These are phyloP conservation scores for Synanceia verrucosa DNA, from an alignment of 2,797 vertebrate genomes.

Conservation along the genomic window DNA sequence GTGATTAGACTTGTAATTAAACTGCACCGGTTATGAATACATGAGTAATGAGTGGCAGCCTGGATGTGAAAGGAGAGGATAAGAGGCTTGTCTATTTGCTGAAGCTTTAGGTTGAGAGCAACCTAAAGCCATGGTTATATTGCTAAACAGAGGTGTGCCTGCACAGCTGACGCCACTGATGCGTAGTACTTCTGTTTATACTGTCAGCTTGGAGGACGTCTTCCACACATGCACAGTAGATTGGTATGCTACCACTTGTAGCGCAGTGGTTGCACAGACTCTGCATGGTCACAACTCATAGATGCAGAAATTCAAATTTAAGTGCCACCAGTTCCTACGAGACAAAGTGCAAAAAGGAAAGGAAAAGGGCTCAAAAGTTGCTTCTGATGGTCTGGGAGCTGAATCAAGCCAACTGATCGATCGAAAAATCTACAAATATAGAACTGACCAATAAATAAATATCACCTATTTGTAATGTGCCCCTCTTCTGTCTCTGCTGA, in stretches of 20 bases:
- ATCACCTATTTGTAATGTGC: neutral
- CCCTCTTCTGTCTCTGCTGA: neutral
- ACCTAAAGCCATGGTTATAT: neutral
- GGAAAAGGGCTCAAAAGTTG: conserved; percentile 20
- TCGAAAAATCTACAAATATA: neutral
- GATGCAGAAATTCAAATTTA: no score
- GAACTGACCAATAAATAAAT: neutral
- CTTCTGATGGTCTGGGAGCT: neutral
- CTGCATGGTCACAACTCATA: neutral
- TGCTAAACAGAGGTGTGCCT: neutral
- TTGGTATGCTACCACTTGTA: neutral
- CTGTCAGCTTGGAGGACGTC: neutral
- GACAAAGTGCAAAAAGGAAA: conserved; percentile 9
- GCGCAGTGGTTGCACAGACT: neutral
- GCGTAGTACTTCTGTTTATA: neutral
- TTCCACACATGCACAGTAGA: neutral
- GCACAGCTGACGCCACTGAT: neutral
- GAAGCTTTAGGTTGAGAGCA: conserved; percentile 24
- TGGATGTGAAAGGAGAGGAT: conserved; percentile 66
- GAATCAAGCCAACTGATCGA: neutral
- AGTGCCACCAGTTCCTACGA: neutral
- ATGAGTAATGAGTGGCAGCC: conserved; percentile 77
- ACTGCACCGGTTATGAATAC: conserved; percentile 77
- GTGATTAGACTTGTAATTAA: conserved; percentile 82
- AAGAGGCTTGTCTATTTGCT: conserved; percentile 65